Base-by-base conservation (phyloP, 2,888 invertebrate species). In the Epiblema foenella region DNA sequence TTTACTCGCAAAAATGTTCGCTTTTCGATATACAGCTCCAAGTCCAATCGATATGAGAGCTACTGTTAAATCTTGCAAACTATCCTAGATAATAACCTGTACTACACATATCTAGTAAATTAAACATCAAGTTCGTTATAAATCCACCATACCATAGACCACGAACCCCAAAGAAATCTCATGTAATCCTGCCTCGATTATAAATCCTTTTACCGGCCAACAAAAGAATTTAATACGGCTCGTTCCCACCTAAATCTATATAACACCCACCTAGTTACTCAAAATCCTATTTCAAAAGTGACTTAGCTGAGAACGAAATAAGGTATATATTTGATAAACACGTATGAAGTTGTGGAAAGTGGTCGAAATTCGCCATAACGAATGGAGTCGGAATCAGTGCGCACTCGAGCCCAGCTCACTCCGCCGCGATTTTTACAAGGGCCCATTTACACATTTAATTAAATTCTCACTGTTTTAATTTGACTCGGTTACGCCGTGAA, bases 381-480 rank as follows among this genome's bases (percentile, higher is more conserved):
- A 79, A 81, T 81, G 81, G 81, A 86, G 87, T 89, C 86, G 80
- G 84, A 79, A 77, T 85, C 88, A 85, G 86, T 74, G 77, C 76
- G 79, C 79, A 74, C 84, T 85, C 78, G 73, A 81, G 78, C 70
- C 67, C 70, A 39, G 77, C 78, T 74, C 74, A 70, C 72, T 73
- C 74, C 81, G 81, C 79, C 70, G 80, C 84, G 83, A 89, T 89
- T 90, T 90, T 90, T 89, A 82, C 87, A 87, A 87, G 85, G 84
- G 88, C 81, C 89, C 89, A 91, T 91, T 90, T 90, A 85, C 89
- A 86, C 89, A 88, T 90, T 90, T 88, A 89, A 91, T 91, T 91
- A 87, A 90, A 90, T 89, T 84, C 89, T 90, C 87, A 88, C 86
- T 89, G 89, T 88, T 90, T 89, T 90, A 90, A 91, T 90, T 90